Evolutionary conservation across 1,140 invertebrate species (phyloP).

Genomic region (Zelostemma sp.): DNA sequence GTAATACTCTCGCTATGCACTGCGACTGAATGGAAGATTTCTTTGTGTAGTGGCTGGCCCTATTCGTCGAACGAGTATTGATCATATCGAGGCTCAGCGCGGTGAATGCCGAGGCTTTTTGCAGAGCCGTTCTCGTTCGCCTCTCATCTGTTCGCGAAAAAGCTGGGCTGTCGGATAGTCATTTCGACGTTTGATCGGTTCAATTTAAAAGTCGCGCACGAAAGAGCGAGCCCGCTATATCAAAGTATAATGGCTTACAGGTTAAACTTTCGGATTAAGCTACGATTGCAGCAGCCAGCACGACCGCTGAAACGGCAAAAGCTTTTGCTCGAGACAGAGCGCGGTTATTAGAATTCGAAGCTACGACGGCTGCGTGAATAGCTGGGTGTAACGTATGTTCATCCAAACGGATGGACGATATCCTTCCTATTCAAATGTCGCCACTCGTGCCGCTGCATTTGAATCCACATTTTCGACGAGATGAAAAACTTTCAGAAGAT

Average conservation of each 20-base stretch:
- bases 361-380: background rate
- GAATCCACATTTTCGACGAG: no score
- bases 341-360: background rate
- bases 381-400: background rate
- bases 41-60: conserved; percentile 26
- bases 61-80: conserved; percentile 29
- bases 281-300: conserved; percentile 1
- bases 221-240: conserved; percentile 6
- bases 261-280: conserved; percentile 23
- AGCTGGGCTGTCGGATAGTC: conserved; percentile 19
- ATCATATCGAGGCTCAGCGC: conserved; percentile 24
- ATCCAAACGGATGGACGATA: no score
- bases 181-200: conserved; percentile 30
- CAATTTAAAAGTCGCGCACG: conserved; percentile 17
- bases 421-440: no score
- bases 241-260: conserved; percentile 27
- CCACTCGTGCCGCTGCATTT: no score
- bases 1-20: conserved; percentile 26
- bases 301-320: conserved; percentile 5
- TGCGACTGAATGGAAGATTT: conserved; percentile 24
- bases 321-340: conserved; percentile 3
- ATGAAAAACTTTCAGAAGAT: no score
- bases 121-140: conserved; percentile 1
- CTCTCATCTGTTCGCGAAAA: conserved; percentile 12
- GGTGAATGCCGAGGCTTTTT: conserved; percentile 18